Base-by-base conservation (phyloP, 2,113 vertebrate species). In the Eurypyga helias region DNA sequence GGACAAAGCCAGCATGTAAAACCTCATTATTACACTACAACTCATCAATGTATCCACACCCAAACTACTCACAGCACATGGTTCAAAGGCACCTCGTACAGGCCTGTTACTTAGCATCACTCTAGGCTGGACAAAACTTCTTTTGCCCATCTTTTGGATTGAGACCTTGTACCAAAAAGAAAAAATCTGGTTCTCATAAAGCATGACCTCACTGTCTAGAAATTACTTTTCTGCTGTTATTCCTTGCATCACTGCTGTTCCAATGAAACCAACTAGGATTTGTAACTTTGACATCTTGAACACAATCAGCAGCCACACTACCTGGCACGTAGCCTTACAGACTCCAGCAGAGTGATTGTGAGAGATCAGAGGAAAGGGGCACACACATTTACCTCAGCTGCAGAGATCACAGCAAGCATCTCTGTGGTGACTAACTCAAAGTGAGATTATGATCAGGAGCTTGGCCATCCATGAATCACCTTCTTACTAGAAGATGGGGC, bases 21-120 rank as follows among this genome's bases (percentile, higher is more conserved):
- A 15, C 7, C 33, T 41, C 6, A 1, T 55, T 38, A 55, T 4
- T 15, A 11, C 31, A 23, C n/a, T 1, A 0, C 10, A 58, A 25
- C 20, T 26, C 54, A 13, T 29, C 33, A 31, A 28, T 6, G 8
- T 2, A 17, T 2, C 49, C 45, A 73, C 38, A 77, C 11, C 7
- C 55, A 25, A 25, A 66, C n/a, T 34, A n/a, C 48, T 61, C 69
- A 71, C 29, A 71, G 34, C 43, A 82, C 12, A 1, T 1, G 7
- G 18, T 46, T 70, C 34, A n/a, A 61, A 57, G 17, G 65, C 48
- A 55, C 36, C 45, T 29, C 13, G 31, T 19, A 31, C 28, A 46
- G 46, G 13, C 11, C 41, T 61, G 21, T 5, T 28, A 26, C 14
- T 41, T 5, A 3, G 2, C 7, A 6, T 33, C 25, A 26, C 25